phyloP scores from a whole-genome alignment of 2,113 vertebrate genomes.

The Scomber japonicus region DNA sequence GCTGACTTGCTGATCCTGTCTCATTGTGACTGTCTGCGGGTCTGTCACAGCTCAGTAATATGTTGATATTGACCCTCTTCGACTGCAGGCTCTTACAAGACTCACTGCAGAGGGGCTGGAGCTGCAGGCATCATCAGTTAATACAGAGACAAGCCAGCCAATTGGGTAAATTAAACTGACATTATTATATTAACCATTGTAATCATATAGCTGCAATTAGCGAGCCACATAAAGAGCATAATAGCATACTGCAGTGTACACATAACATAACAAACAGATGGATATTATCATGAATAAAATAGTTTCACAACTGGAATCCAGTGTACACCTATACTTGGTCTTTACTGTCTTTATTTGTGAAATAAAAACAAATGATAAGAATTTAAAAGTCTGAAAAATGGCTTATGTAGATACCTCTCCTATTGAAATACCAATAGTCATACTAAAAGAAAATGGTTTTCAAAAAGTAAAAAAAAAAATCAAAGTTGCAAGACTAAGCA shows the following conservation, averaged over 20 bases:
- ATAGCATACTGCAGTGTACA: slow-evolving; percentile 19
- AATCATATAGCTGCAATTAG: slow-evolving; percentile 56
- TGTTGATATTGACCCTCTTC: slow-evolving; percentile 83
- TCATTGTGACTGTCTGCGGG: slow-evolving; percentile 84
- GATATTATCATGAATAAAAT: slow-evolving; percentile 33
- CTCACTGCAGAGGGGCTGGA: slow-evolving; percentile 36
- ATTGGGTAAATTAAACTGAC: slow-evolving; percentile 64
- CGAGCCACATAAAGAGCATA: slow-evolving; percentile 21
- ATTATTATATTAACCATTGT: slow-evolving; percentile 57
- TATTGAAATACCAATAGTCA: too few relatives aligned
- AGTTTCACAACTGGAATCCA: slow-evolving; percentile 18
- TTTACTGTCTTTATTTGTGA: neutral
- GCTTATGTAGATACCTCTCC: too few relatives aligned
- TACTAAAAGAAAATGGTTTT: too few relatives aligned
- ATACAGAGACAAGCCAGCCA: slow-evolving; percentile 54
- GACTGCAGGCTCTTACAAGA: slow-evolving; percentile 66
- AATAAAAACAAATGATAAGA: too few relatives aligned
- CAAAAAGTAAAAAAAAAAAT: too few relatives aligned
- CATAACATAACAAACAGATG: slow-evolving; percentile 26
- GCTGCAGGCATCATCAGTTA: slow-evolving; percentile 55
- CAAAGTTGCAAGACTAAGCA: too few relatives aligned
- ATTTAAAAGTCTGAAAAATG: too few relatives aligned
- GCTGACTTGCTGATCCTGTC: slow-evolving; percentile 84
- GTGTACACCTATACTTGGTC: slow-evolving; percentile 4
- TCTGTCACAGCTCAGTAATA: slow-evolving; percentile 82